phyloP scores from a whole-genome alignment of 2,797 vertebrate species.

The Pangasius krempfi region DNA sequence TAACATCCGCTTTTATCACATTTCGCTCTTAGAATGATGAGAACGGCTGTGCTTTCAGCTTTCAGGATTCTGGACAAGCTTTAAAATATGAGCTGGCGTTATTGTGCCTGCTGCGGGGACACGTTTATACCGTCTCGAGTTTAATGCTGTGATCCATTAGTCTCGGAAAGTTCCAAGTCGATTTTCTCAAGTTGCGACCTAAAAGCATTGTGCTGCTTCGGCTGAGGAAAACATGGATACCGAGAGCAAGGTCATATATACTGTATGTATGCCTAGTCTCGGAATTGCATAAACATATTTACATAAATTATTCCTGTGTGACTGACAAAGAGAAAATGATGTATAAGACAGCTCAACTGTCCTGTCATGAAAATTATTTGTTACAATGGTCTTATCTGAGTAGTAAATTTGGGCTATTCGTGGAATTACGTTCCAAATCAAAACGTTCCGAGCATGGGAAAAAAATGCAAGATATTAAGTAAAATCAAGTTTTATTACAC shows the following conservation, averaged over 20 bases:
- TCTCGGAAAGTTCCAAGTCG: neutral
- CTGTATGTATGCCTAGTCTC: neutral
- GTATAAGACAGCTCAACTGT: no score
- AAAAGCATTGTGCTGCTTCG: neutral
- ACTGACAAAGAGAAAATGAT: no score
- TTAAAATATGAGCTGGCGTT: neutral
- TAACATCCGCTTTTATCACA: slow-evolving; percentile 20
- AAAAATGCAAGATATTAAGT: neutral
- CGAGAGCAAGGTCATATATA: neutral
- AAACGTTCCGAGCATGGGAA: no score
- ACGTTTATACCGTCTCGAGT: neutral
- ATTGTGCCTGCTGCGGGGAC: neutral
- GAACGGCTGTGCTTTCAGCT: neutral
- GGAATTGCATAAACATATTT: neutral
- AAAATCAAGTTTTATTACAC: neutral
- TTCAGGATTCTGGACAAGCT: neutral
- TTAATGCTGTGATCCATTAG: neutral
- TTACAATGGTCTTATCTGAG: no score
- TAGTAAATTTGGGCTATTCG: no score
- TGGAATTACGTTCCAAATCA: no score
- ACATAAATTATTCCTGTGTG: neutral
- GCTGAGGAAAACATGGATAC: neutral
- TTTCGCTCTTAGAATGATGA: slow-evolving; percentile 2
- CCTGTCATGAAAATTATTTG: no score
- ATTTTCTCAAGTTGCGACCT: neutral